These are phyloP conservation scores for Pterostichus niger DNA, from an alignment of 2,888 invertebrate genomes.

Conservation along the genomic window DNA sequence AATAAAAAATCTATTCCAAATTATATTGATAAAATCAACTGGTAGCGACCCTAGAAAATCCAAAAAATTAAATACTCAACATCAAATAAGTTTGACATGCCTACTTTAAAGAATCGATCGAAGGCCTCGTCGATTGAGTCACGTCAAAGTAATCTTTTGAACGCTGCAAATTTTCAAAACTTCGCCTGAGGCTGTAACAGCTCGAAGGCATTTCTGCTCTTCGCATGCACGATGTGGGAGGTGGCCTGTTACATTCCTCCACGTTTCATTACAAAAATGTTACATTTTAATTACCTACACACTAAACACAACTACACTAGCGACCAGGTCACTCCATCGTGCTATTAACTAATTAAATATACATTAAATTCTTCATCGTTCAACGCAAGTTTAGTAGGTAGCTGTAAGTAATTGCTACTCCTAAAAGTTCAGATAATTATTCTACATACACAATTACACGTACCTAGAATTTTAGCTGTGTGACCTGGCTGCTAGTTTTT, in stretches of 20 bases:
- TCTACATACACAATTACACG: conserved; percentile 36
- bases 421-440: conserved; percentile 46
- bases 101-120: too few species aligned
- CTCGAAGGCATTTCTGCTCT: not conserved
- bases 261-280: conserved; percentile 31
- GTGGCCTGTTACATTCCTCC: conserved; percentile 39
- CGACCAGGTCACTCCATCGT: conserved; percentile 10
- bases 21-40: too few species aligned
- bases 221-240: conserved; percentile 38
- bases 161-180: not conserved
- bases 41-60: too few species aligned
- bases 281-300: conserved; percentile 53
- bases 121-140: not conserved
- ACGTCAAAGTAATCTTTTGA: not conserved
- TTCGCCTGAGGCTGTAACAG: not conserved
- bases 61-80: too few species aligned
- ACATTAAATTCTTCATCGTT: conserved; percentile 45
- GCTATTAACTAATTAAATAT: conserved; percentile 46
- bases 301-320: not conserved
- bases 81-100: too few species aligned
- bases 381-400: conserved; percentile 41
- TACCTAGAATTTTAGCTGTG: conserved; percentile 17
- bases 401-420: conserved; percentile 47
- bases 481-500: conserved; percentile 13
- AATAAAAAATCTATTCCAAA: too few species aligned